A percentile compares a stretch with the other conserved stretches of the same genome.
Evolutionary conservation across 2,888 invertebrate genomes (phyloP).

Genomic region (Andrena praecox): DNA sequence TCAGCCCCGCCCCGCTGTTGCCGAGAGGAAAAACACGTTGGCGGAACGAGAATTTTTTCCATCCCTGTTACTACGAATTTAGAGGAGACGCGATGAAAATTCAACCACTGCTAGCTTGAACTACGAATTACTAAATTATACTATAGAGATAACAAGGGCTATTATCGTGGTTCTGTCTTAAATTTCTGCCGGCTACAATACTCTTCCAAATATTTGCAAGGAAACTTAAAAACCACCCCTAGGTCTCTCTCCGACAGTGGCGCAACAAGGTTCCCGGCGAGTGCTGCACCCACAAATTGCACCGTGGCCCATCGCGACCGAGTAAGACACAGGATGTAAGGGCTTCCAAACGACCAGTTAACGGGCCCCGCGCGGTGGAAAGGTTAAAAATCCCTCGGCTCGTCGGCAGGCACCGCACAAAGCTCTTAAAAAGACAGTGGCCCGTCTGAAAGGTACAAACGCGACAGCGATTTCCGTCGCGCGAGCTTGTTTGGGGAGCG

Average conservation of each 20-base stretch:
- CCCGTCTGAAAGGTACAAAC: slow-evolving; percentile 45
- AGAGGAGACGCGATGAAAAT: too few relatives aligned
- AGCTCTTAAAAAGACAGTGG: slow-evolving; percentile 44
- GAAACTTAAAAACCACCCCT: too few relatives aligned
- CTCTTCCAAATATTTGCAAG: too few relatives aligned
- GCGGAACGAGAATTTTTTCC: background rate
- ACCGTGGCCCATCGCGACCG: background rate
- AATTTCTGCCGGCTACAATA: too few relatives aligned
- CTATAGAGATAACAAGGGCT: too few relatives aligned
- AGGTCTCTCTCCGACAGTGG: too few relatives aligned
- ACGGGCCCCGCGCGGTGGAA: background rate
- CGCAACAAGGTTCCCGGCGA: background rate
- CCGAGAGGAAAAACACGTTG: background rate
- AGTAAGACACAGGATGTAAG: background rate
- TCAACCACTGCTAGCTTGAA: too few relatives aligned
- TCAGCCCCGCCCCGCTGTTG: background rate
- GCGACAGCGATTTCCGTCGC: slow-evolving; percentile 62
- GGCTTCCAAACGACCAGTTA: slow-evolving; percentile 3
- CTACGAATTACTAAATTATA: too few relatives aligned
- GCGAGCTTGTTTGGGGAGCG: slow-evolving; percentile 54
- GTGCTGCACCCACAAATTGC: background rate
- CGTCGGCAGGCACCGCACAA: slow-evolving; percentile 4
- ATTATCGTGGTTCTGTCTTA: too few relatives aligned
- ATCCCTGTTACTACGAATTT: too few relatives aligned
- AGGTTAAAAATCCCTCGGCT: slow-evolving; percentile 27